A percentile compares a stretch with the other conserved stretches of the same genome.
These are phyloP conservation scores for Montipora cactus DNA, from an alignment of 64 coral and sea anemone species.

Conservation along the genomic window DNA sequence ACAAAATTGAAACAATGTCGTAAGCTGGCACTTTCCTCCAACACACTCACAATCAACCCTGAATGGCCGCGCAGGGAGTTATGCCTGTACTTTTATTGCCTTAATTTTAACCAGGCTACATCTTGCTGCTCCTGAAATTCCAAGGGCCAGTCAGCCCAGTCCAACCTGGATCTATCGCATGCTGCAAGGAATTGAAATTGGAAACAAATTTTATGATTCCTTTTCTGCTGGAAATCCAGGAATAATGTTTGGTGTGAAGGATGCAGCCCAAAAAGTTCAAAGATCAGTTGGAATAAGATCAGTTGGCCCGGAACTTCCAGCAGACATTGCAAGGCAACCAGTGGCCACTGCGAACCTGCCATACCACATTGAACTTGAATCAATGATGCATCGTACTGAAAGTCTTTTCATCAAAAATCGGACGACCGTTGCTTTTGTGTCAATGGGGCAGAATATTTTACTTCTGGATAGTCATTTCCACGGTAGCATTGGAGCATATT, in stretches of 20 bases:
- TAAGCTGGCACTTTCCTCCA: conserved; percentile 10
- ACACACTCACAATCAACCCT: background rate
- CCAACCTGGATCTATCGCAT: background rate
- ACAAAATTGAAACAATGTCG: background rate
- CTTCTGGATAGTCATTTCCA: background rate
- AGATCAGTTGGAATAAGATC: background rate
- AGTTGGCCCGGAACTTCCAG: background rate
- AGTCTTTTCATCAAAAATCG: background rate
- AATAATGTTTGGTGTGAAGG: background rate
- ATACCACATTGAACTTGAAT: background rate
- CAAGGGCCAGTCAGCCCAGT: background rate
- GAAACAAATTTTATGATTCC: background rate
- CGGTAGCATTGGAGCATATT: background rate
- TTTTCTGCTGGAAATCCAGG: background rate
- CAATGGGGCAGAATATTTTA: background rate
- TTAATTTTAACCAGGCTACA: background rate
- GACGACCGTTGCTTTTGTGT: background rate
- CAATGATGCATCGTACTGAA: background rate
- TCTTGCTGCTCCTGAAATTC: conserved; percentile 1
- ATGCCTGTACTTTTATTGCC: conserved; percentile 44
- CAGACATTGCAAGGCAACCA: background rate
- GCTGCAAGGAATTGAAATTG: background rate
- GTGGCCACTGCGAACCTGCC: background rate
- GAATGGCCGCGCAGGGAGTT: conserved; percentile 18
- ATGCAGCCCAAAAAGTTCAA: background rate